These are phyloP conservation scores for Thymelicus lineola DNA, from an alignment of 2,888 invertebrate genomes.

Conservation along the genomic window DNA sequence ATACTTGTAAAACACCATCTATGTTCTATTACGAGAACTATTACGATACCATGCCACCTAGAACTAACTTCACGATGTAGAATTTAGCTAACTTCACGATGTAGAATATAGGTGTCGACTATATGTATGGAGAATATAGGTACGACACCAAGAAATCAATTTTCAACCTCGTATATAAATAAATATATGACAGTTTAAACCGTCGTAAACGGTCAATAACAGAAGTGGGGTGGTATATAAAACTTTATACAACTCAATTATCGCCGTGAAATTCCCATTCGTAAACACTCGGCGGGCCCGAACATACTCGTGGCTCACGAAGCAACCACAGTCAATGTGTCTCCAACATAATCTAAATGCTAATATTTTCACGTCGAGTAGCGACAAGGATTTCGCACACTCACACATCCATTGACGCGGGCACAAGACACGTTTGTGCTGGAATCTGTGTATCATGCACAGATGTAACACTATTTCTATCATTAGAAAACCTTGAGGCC, in stretches of 20 bases:
- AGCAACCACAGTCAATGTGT: slow-evolving; percentile 51
- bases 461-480: neutral
- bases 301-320: slow-evolving; percentile 15
- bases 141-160: neutral
- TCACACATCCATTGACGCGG: slow-evolving; percentile 33
- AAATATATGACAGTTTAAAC: slow-evolving; percentile 3
- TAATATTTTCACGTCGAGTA: slow-evolving; percentile 68
- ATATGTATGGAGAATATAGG: too few species aligned
- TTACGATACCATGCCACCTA: too few species aligned
- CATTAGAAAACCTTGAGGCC: too few species aligned
- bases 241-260: slow-evolving; percentile 21
- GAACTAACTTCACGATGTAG: too few species aligned
- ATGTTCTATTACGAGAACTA: too few species aligned
- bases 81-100: too few species aligned
- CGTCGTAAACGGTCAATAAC: slow-evolving; percentile 7
- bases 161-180: neutral
- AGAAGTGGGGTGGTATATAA: slow-evolving; percentile 7
- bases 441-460: neutral
- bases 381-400: slow-evolving; percentile 50
- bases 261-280: slow-evolving; percentile 16
- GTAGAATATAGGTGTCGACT: too few species aligned
- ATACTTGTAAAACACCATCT: too few species aligned
- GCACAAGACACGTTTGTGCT: slow-evolving; percentile 17
- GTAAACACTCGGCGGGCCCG: slow-evolving; percentile 16
- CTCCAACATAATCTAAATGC: slow-evolving; percentile 77